phyloP scores from a whole-genome alignment of 1,140 invertebrate genomes.

The Orchestia grillus region DNA sequence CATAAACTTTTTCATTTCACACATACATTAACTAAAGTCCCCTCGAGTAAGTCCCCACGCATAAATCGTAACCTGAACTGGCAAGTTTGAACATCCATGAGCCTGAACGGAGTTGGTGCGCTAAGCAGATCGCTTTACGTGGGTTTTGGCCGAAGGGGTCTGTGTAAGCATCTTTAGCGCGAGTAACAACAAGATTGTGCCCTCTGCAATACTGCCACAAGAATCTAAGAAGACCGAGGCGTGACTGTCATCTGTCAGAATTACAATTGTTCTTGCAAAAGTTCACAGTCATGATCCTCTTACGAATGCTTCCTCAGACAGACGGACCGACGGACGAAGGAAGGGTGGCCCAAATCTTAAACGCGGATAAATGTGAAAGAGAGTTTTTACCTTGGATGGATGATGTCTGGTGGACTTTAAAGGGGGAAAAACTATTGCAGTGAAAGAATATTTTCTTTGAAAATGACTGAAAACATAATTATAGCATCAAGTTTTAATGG shows the following conservation, averaged over 20 bases:
- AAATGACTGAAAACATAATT: background rate
- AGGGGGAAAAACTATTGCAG: background rate
- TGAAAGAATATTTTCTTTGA: background rate
- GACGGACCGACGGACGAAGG: constrained; percentile 27
- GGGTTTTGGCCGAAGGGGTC: background rate
- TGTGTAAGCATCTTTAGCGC: constrained; percentile 43
- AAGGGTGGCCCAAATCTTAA: constrained; percentile 45
- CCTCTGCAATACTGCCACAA: constrained; percentile 34
- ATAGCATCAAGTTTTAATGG: background rate
- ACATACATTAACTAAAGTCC: background rate
- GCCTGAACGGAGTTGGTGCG: background rate
- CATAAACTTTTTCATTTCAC: background rate
- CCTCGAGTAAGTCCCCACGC: background rate
- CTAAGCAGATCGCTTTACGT: constrained; percentile 16
- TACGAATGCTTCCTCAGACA: constrained; percentile 18
- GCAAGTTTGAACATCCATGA: background rate
- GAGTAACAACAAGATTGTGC: constrained; percentile 43
- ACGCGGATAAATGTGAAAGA: constrained; percentile 28
- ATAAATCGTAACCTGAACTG: background rate
- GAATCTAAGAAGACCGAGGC: constrained; percentile 39
- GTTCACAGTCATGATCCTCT: constrained; percentile 53
- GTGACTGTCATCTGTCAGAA: constrained; percentile 56
- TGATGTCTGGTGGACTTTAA: background rate
- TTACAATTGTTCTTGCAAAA: constrained; percentile 56
- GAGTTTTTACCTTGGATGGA: background rate